These are phyloP conservation scores for Fratercula arctica DNA, from an alignment of 2,797 vertebrate genomes.

Conservation along the genomic window DNA sequence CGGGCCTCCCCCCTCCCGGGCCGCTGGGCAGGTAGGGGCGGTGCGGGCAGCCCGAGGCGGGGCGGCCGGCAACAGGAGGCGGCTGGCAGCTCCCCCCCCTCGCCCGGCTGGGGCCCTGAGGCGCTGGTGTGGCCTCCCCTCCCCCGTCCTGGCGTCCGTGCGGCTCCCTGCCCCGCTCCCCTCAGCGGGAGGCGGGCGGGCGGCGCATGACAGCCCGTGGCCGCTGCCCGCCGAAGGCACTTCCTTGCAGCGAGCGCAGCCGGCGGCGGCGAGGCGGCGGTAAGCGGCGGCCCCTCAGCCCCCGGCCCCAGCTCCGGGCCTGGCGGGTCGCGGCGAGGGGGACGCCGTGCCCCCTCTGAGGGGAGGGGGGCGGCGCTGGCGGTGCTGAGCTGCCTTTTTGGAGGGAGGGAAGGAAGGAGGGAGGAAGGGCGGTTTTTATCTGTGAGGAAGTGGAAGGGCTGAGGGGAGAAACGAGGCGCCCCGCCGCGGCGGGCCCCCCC, in stretches of 20 bases:
- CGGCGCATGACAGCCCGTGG: background rate
- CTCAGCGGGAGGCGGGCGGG: background rate
- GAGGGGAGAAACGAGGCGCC: background rate
- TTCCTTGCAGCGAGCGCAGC: background rate
- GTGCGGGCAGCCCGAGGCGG: background rate
- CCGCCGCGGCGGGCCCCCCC: too few species aligned
- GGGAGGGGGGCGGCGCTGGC: background rate
- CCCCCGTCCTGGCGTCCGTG: background rate
- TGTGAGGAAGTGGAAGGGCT: slow-evolving; percentile 15
- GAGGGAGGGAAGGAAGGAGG: background rate
- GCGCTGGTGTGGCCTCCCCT: background rate
- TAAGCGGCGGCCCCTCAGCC: background rate
- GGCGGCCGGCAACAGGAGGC: background rate
- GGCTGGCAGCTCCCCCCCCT: too few species aligned
- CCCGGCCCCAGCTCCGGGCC: background rate
- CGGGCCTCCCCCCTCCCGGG: background rate
- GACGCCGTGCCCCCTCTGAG: background rate
- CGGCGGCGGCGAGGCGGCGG: background rate
- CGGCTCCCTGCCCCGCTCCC: background rate
- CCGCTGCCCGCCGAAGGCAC: background rate
- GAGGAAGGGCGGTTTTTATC: background rate
- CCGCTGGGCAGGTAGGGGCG: background rate
- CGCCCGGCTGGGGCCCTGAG: background rate
- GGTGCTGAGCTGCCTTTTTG: background rate
- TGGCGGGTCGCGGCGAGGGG: background rate